Evolutionary conservation across 2,797 vertebrate species (phyloP), one percentile per base, ranked within the genome.

Genomic region (Leucoraja ocellata): DNA sequence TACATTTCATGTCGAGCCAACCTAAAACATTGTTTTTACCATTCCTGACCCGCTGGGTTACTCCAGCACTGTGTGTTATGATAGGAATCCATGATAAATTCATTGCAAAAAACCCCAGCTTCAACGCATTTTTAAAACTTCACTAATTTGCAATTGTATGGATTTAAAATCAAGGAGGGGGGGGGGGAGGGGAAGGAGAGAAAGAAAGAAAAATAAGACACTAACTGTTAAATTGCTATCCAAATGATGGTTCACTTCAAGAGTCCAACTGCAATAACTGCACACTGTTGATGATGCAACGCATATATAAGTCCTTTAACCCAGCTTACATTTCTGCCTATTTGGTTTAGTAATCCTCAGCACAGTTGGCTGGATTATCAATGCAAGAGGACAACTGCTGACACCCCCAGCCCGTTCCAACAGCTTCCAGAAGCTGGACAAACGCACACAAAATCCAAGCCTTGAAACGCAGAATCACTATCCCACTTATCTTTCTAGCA

Each of bases 261-360:
- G 14, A 71, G 68, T 36, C 46, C 36, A 21, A 71, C 11, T 71
- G 88, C 36, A 28, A 73, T 32, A 91, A 73, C 25, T 32, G 28
- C 36, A 39, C 2, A 11, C 88, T 39, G 36, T 16, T 86, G 88
- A 73, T 39, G 16, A 73, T 21, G 36, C 68, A 39, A 23, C 65
- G 73, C 8, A 18, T 36, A 39, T 25, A 39, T 39, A 91, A 91
- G n/a, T 74, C 16, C 32, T 74, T 28, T 28, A 54, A 95, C 94
- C 88, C 94, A 93, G n/a, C 86, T 94, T 94, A 95, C 94, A 93
- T 79, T 91, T 94, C 93, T 83, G 81, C 76, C 32, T 94, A 94
- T 93, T 91, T 95, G 95, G 94, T 93, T 94, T 90, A 91, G 74
- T 94, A 95, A 95, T 95, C 93, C 94, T 86, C 94, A 94, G 93